Conservation (phyloP, 2,888 invertebrate genomes). For the Clunio marinus region DNA sequence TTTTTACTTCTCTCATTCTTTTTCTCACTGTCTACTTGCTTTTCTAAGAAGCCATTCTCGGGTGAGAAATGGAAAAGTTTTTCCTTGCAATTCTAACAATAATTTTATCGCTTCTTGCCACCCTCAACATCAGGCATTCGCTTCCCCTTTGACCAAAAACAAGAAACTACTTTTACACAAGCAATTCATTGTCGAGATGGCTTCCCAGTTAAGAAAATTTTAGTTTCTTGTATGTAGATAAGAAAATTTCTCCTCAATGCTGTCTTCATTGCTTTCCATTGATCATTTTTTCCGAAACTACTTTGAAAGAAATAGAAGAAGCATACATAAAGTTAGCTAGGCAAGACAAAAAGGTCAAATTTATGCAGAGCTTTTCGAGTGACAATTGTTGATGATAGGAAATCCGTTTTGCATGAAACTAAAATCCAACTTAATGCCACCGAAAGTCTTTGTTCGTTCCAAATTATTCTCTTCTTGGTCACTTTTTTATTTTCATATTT, state of each 20-base stretch:
- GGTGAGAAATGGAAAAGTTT: conserved; percentile 11
- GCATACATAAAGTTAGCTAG: not conserved
- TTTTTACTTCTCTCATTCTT: not conserved
- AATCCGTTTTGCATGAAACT: conserved; percentile 9
- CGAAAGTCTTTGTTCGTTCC: not conserved
- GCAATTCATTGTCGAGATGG: not conserved
- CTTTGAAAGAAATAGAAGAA: not conserved
- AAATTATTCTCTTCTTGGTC: not conserved
- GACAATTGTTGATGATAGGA: conserved; percentile 19
- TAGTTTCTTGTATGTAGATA: too few relatives aligned
- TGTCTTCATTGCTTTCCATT: too few relatives aligned
- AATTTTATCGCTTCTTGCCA: conserved; percentile 14
- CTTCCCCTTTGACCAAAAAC: conserved; percentile 11
- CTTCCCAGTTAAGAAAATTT: not conserved
- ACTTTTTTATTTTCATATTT: conserved; percentile 6
- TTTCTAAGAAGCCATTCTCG: not conserved
- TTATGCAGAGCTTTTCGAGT: conserved; percentile 16
- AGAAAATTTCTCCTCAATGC: too few relatives aligned
- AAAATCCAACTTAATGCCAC: conserved; percentile 5
- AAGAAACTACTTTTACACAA: conserved; percentile 13
- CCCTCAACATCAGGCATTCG: conserved; percentile 4
- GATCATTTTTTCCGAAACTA: not conserved
- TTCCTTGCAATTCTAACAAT: not conserved
- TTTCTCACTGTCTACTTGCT: not conserved
- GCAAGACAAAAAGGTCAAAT: conserved; percentile 16